Percentiles rank a stretch among this genome's conserved stretches.
phyloP scores from a whole-genome alignment of 2,888 invertebrate species.

The Cremastobaeus sp. region DNA sequence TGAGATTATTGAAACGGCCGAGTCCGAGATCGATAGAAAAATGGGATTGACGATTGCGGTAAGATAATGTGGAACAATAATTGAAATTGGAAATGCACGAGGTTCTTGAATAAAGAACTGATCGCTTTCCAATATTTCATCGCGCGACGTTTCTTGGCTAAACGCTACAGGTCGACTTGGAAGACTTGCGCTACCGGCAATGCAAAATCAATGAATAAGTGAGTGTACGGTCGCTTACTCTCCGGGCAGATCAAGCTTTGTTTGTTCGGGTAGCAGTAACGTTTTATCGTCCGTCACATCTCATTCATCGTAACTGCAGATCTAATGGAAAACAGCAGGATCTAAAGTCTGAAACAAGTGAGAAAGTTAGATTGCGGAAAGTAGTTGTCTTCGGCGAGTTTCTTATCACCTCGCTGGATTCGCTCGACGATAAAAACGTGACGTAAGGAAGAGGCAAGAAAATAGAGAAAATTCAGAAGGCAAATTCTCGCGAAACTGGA shows the following conservation, averaged over 20 bases:
- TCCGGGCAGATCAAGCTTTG: conserved; percentile 28
- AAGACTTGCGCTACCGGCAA: conserved; percentile 60
- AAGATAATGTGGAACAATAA: no score
- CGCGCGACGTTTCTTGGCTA: conserved; percentile 37
- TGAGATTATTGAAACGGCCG: no score
- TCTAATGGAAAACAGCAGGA: conserved; percentile 18
- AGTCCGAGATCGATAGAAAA: no score
- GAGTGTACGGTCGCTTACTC: conserved; percentile 52
- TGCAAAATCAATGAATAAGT: conserved; percentile 67
- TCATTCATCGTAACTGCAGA: conserved; percentile 32
- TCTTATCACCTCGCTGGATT: conserved; percentile 68
- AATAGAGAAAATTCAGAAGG: conserved; percentile 33
- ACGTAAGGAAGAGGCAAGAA: conserved; percentile 9
- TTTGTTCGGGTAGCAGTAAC: conserved; percentile 41
- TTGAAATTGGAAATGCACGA: no score
- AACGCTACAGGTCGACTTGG: conserved; percentile 64
- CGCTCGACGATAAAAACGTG: conserved; percentile 28
- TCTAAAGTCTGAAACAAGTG: conserved; percentile 58
- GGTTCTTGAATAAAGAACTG: conserved; percentile 46
- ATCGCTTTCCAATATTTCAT: conserved; percentile 52
- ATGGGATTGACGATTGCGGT: no score
- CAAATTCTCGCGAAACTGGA: conserved; percentile 36
- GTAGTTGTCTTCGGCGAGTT: conserved; percentile 68
- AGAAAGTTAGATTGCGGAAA: conserved; percentile 76
- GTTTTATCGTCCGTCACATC: conserved; percentile 46